These are phyloP conservation scores for Furcula furcula DNA, from an alignment of 2,888 invertebrate genomes.

Conservation along the genomic window DNA sequence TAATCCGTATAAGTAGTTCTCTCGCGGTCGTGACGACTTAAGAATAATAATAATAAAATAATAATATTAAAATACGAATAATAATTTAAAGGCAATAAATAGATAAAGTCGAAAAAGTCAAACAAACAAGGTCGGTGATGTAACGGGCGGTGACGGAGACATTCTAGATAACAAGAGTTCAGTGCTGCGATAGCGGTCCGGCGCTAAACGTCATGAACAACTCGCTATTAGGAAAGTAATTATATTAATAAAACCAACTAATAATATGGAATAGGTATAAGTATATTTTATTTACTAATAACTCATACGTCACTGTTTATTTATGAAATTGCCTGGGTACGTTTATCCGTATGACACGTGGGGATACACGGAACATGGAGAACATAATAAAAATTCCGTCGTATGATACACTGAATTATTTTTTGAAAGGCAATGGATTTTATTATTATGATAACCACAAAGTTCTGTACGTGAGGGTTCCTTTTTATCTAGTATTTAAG, in stretches of 20 bases:
- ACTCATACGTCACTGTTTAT: slow-evolving; percentile 9
- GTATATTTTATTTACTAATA: slow-evolving; percentile 30
- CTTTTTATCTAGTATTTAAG: too few species aligned
- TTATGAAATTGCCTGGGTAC: slow-evolving; percentile 12
- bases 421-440: too few species aligned
- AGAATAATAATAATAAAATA: background rate
- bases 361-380: too few species aligned
- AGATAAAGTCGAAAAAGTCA: slow-evolving; percentile 54
- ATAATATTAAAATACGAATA: background rate
- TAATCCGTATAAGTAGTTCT: too few species aligned
- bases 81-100: slow-evolving; percentile 9
- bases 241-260: slow-evolving; percentile 23
- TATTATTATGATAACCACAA: too few species aligned
- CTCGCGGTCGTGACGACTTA: background rate
- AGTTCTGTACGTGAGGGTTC: too few species aligned
- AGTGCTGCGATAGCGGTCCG: slow-evolving; percentile 41
- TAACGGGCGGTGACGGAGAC: slow-evolving; percentile 60
- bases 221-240: slow-evolving; percentile 27
- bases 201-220: slow-evolving; percentile 41
- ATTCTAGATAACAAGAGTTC: slow-evolving; percentile 55
- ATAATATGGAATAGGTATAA: slow-evolving; percentile 22
- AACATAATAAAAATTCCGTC: too few species aligned
- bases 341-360: too few species aligned
- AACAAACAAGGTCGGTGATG: slow-evolving; percentile 76
- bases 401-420: too few species aligned